phyloP scores from a whole-genome alignment of 2,113 vertebrate species.

The Rhinichthys klamathensis region DNA sequence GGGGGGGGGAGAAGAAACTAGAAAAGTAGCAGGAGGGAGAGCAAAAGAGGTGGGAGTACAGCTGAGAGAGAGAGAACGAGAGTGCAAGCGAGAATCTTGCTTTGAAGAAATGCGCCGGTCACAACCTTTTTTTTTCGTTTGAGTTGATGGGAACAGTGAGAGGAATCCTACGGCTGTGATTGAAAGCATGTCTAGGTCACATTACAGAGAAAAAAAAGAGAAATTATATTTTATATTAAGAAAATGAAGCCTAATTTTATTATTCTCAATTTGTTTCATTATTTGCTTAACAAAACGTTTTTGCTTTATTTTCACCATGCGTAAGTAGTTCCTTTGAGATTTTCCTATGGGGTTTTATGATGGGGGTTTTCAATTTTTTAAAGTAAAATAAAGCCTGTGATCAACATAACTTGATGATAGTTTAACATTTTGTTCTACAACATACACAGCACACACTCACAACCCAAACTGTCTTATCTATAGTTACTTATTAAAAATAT shows the following conservation, averaged over 20 bases:
- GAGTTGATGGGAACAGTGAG: constrained; percentile 42
- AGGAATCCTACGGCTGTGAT: constrained; percentile 28
- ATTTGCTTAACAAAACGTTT: too few species aligned
- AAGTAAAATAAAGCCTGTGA: too few species aligned
- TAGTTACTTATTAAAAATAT: too few species aligned
- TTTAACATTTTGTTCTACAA: too few species aligned
- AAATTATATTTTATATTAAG: neutral
- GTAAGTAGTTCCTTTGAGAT: too few species aligned
- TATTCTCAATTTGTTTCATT: too few species aligned
- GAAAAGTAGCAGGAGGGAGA: constrained; percentile 16
- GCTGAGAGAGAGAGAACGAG: constrained; percentile 31
- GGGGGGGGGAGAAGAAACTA: constrained; percentile 17
- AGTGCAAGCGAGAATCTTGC: constrained; percentile 43
- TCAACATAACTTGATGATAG: too few species aligned
- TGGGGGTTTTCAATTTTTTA: too few species aligned
- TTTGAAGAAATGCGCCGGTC: constrained; percentile 25
- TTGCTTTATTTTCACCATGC: too few species aligned
- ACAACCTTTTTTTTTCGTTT: constrained; percentile 33
- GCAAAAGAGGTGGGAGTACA: constrained; percentile 40
- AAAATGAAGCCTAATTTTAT: constrained; percentile 18
- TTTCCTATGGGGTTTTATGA: too few species aligned
- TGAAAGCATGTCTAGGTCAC: constrained; percentile 7
- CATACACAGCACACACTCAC: too few species aligned
- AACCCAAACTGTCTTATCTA: too few species aligned
- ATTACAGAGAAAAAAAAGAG: neutral